Evolutionary conservation across 2,888 invertebrate genomes (phyloP), one percentile per base, ranked within the genome.

Genomic region (Lithophane semibrunnea): DNA sequence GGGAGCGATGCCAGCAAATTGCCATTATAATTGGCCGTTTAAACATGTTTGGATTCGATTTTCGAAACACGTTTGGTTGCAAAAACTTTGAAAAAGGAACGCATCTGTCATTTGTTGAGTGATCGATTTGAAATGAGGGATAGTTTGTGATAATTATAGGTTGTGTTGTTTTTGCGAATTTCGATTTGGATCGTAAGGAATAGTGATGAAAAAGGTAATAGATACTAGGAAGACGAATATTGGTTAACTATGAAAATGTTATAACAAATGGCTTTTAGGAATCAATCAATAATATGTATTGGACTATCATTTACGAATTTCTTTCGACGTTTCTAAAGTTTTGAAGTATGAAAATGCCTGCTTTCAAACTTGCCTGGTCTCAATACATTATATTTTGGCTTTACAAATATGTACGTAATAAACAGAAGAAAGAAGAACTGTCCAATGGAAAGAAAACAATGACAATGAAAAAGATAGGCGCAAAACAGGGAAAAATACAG

Each of bases 21-120:
- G 92, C 92, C 91, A 91, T 93, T 94, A 92, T 94, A 95, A 95
- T 94, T 94, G 92, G 91, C 92, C 92, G 91, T 92, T 92, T 94
- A 93, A 92, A 92, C 75, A 88, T 92, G 92, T 94, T 94, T 93
- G 92, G 91, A 91, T 93, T 92, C 92, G 90, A 93, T 93, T 93
- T 92, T 90, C 83, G 88, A 91, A 91, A 88, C 91, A 90, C 88
- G 92, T 89, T 91, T 83, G 73, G 80, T 61, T 83, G 84, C 88
- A 89, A 92, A 90, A 88, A 83, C 58, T 77, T 67, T 61, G 74
- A 78, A 82, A 88, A 90, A 87, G 86, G 83, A 88, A 87, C 83
- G 88, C 92, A 92, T 91, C 92, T 92, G 92, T 91, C 92, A 90
- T 87, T 88, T 75, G 84, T 83, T 87, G 82, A 89, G 84, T 88